phyloP scores from a whole-genome alignment of 2,888 invertebrate species.

The Actias luna region DNA sequence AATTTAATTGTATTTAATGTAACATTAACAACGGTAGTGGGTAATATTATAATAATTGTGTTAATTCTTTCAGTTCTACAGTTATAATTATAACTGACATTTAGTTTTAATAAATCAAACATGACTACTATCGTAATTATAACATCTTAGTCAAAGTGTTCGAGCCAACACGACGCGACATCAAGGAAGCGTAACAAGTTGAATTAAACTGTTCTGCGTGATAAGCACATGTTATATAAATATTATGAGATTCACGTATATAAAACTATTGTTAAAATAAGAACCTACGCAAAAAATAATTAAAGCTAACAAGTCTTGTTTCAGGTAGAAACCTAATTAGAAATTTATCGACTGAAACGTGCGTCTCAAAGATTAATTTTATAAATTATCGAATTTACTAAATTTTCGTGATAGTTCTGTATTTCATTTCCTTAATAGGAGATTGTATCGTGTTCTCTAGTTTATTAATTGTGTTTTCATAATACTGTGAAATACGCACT shows the following conservation, averaged over 20 bases:
- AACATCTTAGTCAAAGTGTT: neutral
- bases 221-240: neutral
- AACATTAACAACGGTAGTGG: conserved; percentile 22
- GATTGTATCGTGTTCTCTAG: neutral
- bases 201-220: neutral
- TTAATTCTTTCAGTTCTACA: too few relatives aligned
- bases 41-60: conserved; percentile 28
- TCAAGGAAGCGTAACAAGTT: neutral
- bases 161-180: neutral
- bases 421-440: neutral
- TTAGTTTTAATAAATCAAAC: neutral
- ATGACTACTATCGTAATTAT: neutral
- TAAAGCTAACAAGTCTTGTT: neutral
- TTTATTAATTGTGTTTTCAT: neutral
- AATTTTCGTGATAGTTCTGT: neutral
- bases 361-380: conserved; percentile 10
- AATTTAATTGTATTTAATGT: neutral
- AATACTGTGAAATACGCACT: too few relatives aligned
- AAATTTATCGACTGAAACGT: conserved; percentile 10
- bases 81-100: neutral
- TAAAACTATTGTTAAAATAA: neutral
- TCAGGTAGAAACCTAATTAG: neutral
- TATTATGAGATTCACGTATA: neutral
- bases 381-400: conserved; percentile 15
- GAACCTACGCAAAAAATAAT: neutral